A percentile compares a stretch with the other conserved stretches of the same genome.
These are phyloP conservation scores for Euphydryas editha DNA, from an alignment of 2,888 invertebrate genomes.

Conservation along the genomic window DNA sequence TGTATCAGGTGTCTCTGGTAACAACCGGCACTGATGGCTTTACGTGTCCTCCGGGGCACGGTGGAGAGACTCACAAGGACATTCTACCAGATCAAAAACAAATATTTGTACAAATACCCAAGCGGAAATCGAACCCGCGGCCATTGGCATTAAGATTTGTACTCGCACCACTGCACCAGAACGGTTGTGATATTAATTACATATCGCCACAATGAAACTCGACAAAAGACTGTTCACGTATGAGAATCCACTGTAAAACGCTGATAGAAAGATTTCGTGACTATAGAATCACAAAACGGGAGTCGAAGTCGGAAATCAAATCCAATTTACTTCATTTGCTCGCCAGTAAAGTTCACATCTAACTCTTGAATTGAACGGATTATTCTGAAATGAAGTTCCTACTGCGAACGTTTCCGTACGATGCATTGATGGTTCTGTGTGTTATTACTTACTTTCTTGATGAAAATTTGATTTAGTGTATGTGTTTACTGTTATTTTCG, in stretches of 20 bases:
- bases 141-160: too few relatives aligned
- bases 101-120: too few relatives aligned
- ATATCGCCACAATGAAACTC: slow-evolving; percentile 24
- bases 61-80: too few relatives aligned
- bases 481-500: slow-evolving; percentile 26
- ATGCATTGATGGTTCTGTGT: slow-evolving; percentile 42
- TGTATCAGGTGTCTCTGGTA: too few relatives aligned
- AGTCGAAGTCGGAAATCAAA: slow-evolving; percentile 76
- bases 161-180: too few relatives aligned
- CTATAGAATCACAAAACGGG: slow-evolving; percentile 68
- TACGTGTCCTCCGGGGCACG: too few relatives aligned
- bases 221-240: slow-evolving; percentile 41
- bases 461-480: slow-evolving; percentile 33
- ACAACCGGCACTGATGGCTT: too few relatives aligned
- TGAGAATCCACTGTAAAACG: slow-evolving; percentile 48
- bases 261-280: slow-evolving; percentile 70
- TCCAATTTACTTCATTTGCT: slow-evolving; percentile 80
- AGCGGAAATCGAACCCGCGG: too few relatives aligned
- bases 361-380: slow-evolving; percentile 75
- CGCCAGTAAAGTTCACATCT: slow-evolving; percentile 75
- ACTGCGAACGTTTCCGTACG: slow-evolving; percentile 45
- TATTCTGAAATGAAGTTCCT: slow-evolving; percentile 66
- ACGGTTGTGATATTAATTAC: slow-evolving; percentile 1
- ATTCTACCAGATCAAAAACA: too few relatives aligned
- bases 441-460: slow-evolving; percentile 35